A percentile compares a stretch with the other conserved stretches of the same genome.
phyloP scores from a whole-genome alignment of 2,113 vertebrate species.

The Clarias gariepinus region DNA sequence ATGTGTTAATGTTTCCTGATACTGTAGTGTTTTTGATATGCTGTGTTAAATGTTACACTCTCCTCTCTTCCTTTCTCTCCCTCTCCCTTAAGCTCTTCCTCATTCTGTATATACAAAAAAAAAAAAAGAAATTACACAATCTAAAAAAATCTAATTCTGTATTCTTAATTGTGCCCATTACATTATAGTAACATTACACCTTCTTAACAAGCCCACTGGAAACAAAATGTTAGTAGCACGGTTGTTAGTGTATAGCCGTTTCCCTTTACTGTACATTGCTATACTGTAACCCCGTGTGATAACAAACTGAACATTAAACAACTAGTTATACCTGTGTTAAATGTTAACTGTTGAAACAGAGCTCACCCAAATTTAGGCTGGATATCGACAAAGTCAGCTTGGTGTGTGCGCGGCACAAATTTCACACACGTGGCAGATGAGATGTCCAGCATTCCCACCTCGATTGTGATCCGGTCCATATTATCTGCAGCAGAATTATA shows the following conservation, averaged over 20 bases:
- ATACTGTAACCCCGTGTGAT: neutral
- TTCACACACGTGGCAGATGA: slow-evolving; percentile 68
- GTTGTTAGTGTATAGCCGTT: neutral
- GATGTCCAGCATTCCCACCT: slow-evolving; percentile 77
- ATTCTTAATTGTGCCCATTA: no score
- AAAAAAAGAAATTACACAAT: no score
- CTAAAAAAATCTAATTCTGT: no score
- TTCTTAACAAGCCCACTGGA: no score
- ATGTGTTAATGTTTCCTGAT: neutral
- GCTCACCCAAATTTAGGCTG: slow-evolving; percentile 73
- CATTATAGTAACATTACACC: neutral
- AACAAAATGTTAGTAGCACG: neutral
- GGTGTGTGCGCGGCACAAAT: slow-evolving; percentile 74
- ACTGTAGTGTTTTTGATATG: no score
- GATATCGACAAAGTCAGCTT: slow-evolving; percentile 71
- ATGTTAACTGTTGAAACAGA: neutral
- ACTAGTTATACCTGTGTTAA: neutral
- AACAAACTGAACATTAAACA: neutral
- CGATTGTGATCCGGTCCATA: slow-evolving; percentile 78
- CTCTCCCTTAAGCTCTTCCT: no score
- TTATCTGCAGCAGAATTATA: slow-evolving; percentile 59
- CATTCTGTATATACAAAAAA: no score
- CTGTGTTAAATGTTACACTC: no score
- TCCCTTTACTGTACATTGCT: neutral
- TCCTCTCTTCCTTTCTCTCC: no score